These are phyloP conservation scores for Drosophila engyochracea DNA, from an alignment of 2,888 invertebrate species.

Conservation along the genomic window DNA sequence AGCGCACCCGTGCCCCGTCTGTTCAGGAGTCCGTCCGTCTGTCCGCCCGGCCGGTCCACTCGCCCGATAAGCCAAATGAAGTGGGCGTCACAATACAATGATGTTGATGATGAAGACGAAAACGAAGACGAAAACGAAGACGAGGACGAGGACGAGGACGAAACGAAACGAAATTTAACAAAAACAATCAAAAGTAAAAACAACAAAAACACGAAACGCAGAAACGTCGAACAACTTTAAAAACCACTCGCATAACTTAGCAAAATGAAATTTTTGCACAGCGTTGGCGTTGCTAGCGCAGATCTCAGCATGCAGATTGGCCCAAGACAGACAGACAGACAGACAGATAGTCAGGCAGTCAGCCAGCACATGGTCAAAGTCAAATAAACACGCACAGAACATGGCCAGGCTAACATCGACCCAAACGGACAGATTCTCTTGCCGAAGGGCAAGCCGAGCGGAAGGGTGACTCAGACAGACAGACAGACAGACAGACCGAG, in stretches of 20 bases:
- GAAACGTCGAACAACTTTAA: slow-evolving; percentile 36
- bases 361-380: slow-evolving; percentile 67
- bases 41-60: slow-evolving; percentile 8
- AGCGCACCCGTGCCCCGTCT: slow-evolving; percentile 18
- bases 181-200: slow-evolving; percentile 54
- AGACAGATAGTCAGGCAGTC: not conserved
- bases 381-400: slow-evolving; percentile 74
- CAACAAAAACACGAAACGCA: slow-evolving; percentile 3
- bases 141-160: not conserved
- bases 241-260: slow-evolving; percentile 53
- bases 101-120: slow-evolving; percentile 2
- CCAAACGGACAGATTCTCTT: slow-evolving; percentile 21
- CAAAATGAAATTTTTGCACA: slow-evolving; percentile 47
- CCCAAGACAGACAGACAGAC: slow-evolving; percentile 18
- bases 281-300: slow-evolving; percentile 73
- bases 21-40: not conserved
- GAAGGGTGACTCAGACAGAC: slow-evolving; percentile 59
- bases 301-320: slow-evolving; percentile 63
- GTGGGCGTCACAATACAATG: slow-evolving; percentile 61
- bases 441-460: slow-evolving; percentile 54
- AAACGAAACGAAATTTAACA: slow-evolving; percentile 24
- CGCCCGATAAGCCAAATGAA: slow-evolving; percentile 72
- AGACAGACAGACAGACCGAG: not conserved
- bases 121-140: not conserved
- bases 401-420: slow-evolving; percentile 39